Percentiles rank a stretch among this genome's conserved stretches.
Evolutionary conservation across 2,113 vertebrate species (phyloP).

Genomic region (Petroica traversi): DNA sequence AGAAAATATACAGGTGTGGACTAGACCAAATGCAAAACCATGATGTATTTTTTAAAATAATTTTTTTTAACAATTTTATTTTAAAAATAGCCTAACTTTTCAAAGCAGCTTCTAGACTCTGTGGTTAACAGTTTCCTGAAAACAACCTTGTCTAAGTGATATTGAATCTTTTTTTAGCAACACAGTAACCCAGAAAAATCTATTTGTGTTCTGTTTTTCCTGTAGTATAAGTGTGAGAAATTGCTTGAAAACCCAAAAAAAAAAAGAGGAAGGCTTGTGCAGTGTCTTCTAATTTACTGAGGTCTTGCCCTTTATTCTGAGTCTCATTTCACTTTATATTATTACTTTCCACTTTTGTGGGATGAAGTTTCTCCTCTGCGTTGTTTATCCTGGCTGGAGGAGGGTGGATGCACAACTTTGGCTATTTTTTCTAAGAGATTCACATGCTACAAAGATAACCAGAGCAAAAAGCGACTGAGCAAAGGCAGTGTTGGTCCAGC

Average conservation of each 20-base stretch:
- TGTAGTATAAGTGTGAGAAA: neutral
- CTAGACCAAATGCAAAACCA: neutral
- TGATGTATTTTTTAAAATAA: neutral
- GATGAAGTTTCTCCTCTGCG: neutral
- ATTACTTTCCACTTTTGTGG: neutral
- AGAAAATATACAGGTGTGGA: neutral
- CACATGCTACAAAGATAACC: accelerated
- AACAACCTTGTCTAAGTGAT: neutral
- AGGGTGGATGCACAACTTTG: neutral
- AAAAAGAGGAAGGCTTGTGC: neutral
- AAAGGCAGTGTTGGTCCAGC: neutral
- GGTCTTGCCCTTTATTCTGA: neutral
- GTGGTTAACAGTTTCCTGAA: neutral
- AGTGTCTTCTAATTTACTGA: neutral
- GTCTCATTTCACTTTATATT: neutral
- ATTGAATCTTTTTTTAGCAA: neutral
- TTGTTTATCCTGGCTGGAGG: neutral
- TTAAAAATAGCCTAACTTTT: neutral
- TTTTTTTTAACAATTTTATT: neutral
- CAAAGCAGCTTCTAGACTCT: neutral
- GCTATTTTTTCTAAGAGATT: neutral
- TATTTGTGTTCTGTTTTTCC: neutral
- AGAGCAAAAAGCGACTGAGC: neutral
- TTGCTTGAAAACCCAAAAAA: neutral
- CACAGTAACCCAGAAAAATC: neutral